Evolutionary conservation across 2,888 invertebrate species (phyloP).

Genomic region (Ischnura elegans): DNA sequence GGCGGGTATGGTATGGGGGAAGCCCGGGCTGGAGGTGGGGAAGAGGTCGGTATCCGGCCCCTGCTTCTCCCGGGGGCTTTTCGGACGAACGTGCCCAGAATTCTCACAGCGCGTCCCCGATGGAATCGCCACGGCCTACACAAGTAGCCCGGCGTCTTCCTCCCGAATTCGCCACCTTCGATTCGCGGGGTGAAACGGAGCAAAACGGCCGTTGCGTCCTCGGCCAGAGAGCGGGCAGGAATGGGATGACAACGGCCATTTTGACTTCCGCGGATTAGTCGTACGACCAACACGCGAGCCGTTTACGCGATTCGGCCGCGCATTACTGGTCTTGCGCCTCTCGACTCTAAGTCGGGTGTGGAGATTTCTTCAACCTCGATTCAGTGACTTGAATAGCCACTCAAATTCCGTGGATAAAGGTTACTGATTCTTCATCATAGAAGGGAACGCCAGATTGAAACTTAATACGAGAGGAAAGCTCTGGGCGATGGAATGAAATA

Average conservation of each 20-base stretch:
- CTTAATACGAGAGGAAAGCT: no score
- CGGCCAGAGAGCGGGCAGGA: neutral
- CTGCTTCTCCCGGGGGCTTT: constrained; percentile 40
- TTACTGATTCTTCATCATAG: neutral
- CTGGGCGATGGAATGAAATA: no score
- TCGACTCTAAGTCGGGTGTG: neutral
- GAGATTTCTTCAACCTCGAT: neutral
- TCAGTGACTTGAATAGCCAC: neutral
- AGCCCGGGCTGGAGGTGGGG: neutral
- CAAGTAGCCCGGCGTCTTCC: no score
- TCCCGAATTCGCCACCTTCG: neutral
- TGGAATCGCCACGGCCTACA: neutral
- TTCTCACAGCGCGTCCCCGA: neutral
- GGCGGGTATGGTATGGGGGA: neutral
- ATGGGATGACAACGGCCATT: neutral
- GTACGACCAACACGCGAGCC: neutral
- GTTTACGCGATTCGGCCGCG: neutral
- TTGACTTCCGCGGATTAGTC: neutral
- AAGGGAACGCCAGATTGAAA: no score
- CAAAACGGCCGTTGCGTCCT: neutral
- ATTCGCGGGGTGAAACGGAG: neutral
- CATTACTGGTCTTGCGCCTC: neutral
- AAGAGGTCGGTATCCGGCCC: neutral
- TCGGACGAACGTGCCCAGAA: constrained; percentile 54
- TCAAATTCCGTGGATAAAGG: neutral